Base-by-base conservation (phyloP, 1,140 invertebrate genomes). In the Lutraria rhynchaena region DNA sequence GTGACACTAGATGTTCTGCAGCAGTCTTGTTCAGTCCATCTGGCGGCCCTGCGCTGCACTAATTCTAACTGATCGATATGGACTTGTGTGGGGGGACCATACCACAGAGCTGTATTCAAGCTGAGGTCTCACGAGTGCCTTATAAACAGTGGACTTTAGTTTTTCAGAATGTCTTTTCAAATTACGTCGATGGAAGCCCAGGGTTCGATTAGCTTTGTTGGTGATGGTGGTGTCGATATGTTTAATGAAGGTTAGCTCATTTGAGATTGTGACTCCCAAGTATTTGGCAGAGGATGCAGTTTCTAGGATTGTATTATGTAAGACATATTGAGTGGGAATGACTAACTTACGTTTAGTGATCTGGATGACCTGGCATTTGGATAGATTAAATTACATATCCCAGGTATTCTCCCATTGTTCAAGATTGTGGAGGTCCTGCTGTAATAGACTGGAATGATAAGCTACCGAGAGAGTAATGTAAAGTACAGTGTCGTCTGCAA, bases 361-460 rank as follows among this genome's bases (percentile, higher is more conserved):
- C 19, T 76, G 57, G 29, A 49, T 63, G 13, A 61, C 37, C 31
- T 63, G 73, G 33, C 73, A 76, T 51, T 49, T 63, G 3, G 75
- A 69, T 53, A 51, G 63, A 57, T 82, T 76, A 27, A 76, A 76
- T 67, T 57, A 7, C 51, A 78, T 78, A 29, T 78, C 61, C 75
- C 46, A 78, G 7, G 37, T 41, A 24, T 5, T 5, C 22, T 67
- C 61, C 24, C 49, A 78, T 44, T 67, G 13, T 69, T 67, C 63
- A 27, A 67, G 37, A 17, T 55, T 11, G 13, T 67, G 7, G 0
- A 78, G 19, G 41, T 78, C 61, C 3, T 69, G 11, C 69, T 78
- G 61, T 0, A 67, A 24, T 5, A 17, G 1, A 5, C 7, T 17
- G 22, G 58, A 77, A 9, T 77, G 41, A 55, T 3, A 33, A 15